phyloP scores from a whole-genome alignment of 2,888 invertebrate genomes.

The Machimus atricapillus region DNA sequence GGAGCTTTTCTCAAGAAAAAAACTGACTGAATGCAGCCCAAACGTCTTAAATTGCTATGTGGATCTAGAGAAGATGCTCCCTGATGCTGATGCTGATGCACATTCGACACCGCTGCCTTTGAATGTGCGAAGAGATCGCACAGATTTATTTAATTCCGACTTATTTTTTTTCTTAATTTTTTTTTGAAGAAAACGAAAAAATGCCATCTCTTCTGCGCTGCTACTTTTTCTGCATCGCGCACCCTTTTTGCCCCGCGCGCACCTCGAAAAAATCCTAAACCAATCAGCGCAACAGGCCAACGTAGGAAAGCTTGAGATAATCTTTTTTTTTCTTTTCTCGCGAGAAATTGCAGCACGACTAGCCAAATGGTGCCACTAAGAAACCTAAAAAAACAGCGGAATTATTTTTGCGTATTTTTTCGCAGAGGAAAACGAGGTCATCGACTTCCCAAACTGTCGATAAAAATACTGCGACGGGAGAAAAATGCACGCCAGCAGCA shows the following conservation, averaged over 20 bases:
- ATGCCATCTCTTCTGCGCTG: neutral
- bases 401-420: constrained; percentile 34
- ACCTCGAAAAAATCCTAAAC: neutral
- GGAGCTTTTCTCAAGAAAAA: neutral
- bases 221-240: neutral
- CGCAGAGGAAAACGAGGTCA: constrained; percentile 37
- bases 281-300: neutral
- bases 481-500: constrained; percentile 10
- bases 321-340: neutral
- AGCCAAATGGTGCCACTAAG: constrained; percentile 24
- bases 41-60: neutral
- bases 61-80: neutral
- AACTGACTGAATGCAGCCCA: neutral
- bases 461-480: constrained; percentile 38
- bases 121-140: neutral
- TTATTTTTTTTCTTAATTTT: neutral
- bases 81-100: neutral
- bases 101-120: neutral
- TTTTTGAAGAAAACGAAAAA: neutral
- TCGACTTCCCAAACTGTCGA: constrained; percentile 39
- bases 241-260: neutral
- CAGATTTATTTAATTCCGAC: neutral
- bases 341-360: constrained; percentile 21
- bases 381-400: neutral
- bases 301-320: constrained; percentile 13